Conservation (phyloP, 2,888 invertebrate species). For the Leistus spinibarbis region DNA sequence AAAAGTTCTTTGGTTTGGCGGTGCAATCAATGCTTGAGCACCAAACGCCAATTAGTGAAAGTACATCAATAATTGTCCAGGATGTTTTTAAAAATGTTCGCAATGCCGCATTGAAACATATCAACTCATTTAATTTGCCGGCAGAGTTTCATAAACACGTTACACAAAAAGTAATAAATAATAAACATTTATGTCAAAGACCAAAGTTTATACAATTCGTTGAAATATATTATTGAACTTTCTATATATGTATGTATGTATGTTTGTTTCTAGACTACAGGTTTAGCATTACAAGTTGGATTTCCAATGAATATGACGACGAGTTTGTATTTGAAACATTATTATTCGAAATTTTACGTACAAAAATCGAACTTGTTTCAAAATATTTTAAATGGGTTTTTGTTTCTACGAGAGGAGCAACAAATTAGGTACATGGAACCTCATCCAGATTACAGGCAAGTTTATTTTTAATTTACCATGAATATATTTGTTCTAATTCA, state of each 20-base stretch:
- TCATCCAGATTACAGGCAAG: constrained; percentile 52
- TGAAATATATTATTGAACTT: not conserved
- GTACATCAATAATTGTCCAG: constrained; percentile 45
- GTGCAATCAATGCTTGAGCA: constrained; percentile 57
- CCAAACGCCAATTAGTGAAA: constrained; percentile 47
- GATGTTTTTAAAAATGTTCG: constrained; percentile 48
- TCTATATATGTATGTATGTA: constrained; percentile 33
- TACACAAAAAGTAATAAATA: constrained; percentile 55
- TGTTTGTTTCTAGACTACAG: constrained; percentile 58
- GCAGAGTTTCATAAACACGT: constrained; percentile 49
- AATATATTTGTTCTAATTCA: too few species aligned
- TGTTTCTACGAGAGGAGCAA: constrained; percentile 56
- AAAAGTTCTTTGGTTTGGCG: constrained; percentile 59
- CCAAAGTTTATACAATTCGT: not conserved
- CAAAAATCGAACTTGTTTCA: constrained; percentile 61
- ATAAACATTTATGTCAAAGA: not conserved
- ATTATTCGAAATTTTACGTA: constrained; percentile 56
- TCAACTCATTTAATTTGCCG: constrained; percentile 45
- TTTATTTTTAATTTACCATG: not conserved
- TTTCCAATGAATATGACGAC: constrained; percentile 53
- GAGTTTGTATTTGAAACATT: constrained; percentile 53
- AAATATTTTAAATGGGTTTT: constrained; percentile 58
- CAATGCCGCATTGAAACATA: constrained; percentile 45
- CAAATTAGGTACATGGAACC: constrained; percentile 53
- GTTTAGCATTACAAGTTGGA: constrained; percentile 58